Evolutionary conservation across 2,797 vertebrate genomes (phyloP).

Genomic region (Alosa sapidissima): DNA sequence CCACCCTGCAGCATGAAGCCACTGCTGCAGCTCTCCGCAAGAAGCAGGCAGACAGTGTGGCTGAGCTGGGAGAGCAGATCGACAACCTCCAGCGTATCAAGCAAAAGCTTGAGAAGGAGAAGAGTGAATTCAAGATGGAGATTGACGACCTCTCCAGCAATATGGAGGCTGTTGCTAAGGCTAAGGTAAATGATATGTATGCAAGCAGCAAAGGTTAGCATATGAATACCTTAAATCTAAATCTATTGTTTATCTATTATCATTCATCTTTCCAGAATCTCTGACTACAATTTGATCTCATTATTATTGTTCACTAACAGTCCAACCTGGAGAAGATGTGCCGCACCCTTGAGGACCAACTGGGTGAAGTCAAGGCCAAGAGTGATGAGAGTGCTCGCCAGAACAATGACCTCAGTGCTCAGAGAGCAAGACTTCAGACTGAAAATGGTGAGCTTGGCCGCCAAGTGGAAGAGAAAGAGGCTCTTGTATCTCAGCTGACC

Average conservation of each 20-base stretch:
- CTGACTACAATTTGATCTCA: too few relatives aligned
- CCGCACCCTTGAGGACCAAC: constrained; percentile 82
- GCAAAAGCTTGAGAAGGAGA: too few relatives aligned
- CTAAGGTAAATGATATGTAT: constrained; percentile 71
- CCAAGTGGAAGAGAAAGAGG: constrained; percentile 85
- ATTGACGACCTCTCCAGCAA: constrained; percentile 78
- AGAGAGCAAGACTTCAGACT: constrained; percentile 83
- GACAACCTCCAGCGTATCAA: too few relatives aligned
- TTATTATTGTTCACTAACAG: constrained; percentile 62
- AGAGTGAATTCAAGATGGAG: too few relatives aligned
- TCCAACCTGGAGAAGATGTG: constrained; percentile 85
- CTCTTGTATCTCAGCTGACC: constrained; percentile 83
- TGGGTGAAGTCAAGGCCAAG: constrained; percentile 80
- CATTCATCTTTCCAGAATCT: too few relatives aligned
- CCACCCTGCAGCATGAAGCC: too few relatives aligned
- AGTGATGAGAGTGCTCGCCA: constrained; percentile 78
- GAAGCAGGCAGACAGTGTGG: too few relatives aligned
- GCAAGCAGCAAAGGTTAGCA: not conserved
- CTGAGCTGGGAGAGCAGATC: too few relatives aligned
- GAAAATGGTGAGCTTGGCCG: constrained; percentile 86
- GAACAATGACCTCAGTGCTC: constrained; percentile 76
- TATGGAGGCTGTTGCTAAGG: constrained; percentile 80
- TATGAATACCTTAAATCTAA: too few relatives aligned
- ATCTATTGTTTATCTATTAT: too few relatives aligned
- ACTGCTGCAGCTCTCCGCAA: too few relatives aligned